phyloP scores from a whole-genome alignment of 2,888 invertebrate genomes.

The Microdon myrmicae region DNA sequence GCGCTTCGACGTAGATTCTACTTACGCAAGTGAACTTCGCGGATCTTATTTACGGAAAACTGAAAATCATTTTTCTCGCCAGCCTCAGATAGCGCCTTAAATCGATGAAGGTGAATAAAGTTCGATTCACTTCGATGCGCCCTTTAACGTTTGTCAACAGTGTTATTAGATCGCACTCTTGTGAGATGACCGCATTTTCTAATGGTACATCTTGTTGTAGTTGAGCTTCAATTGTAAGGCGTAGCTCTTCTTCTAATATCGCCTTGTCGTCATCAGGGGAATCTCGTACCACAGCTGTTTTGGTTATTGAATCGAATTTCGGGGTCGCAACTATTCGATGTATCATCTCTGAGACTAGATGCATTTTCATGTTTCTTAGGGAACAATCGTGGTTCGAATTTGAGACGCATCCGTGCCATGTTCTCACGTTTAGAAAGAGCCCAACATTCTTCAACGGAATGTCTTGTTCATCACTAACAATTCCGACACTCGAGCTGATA shows the following conservation, averaged over 20 bases:
- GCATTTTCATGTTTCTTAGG: slow-evolving; percentile 72
- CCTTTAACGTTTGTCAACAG: slow-evolving; percentile 72
- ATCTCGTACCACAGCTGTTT: slow-evolving; percentile 66
- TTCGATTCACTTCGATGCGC: slow-evolving; percentile 72
- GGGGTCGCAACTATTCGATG: slow-evolving; percentile 63
- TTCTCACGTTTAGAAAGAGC: slow-evolving; percentile 73
- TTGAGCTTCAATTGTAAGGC: slow-evolving; percentile 65
- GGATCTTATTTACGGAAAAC: slow-evolving; percentile 70
- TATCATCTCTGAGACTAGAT: slow-evolving; percentile 72
- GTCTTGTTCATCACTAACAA: too few species aligned
- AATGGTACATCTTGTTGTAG: slow-evolving; percentile 67
- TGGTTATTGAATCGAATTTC: slow-evolving; percentile 66
- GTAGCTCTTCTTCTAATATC: slow-evolving; percentile 68
- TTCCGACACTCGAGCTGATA: too few species aligned
- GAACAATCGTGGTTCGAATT: slow-evolving; percentile 70
- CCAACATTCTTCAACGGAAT: slow-evolving; percentile 68
- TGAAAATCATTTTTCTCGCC: slow-evolving; percentile 68
- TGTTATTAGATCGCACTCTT: slow-evolving; percentile 73
- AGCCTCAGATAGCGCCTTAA: slow-evolving; percentile 69
- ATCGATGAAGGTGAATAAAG: slow-evolving; percentile 72
- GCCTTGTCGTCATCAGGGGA: slow-evolving; percentile 66
- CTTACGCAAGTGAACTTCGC: slow-evolving; percentile 73
- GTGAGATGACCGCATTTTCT: slow-evolving; percentile 71
- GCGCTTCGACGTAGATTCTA: slow-evolving; percentile 74
- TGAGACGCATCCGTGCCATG: slow-evolving; percentile 72